Evolutionary conservation across 2,113 vertebrate genomes (phyloP).

Genomic region (Trematocara unimaculatum): DNA sequence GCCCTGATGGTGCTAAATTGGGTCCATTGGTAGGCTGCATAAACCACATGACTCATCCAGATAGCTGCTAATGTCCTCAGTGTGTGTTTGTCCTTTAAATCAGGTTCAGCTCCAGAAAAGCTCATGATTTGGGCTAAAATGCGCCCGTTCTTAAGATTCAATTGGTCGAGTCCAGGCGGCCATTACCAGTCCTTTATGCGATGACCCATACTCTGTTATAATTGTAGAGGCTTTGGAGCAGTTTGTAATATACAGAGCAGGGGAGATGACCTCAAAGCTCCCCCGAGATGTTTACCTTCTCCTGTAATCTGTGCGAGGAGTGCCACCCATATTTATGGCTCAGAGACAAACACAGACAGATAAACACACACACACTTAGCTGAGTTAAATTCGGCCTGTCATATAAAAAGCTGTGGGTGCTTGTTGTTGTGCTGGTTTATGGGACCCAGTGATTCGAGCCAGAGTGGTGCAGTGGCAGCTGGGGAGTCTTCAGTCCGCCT

Average conservation of each 20-base stretch:
- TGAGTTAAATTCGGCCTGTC: conserved; percentile 3
- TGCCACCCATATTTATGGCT: not conserved
- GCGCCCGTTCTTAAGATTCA: not conserved
- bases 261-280: not conserved
- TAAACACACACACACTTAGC: not conserved
- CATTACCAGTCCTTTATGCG: not conserved
- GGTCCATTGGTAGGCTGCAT: not conserved
- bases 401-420: conserved; percentile 9
- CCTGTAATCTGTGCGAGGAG: conserved; percentile 1
- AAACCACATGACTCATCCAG: fast-evolving
- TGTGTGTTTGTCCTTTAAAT: not conserved
- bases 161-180: not conserved
- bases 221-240: not conserved
- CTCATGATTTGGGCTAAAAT: not conserved
- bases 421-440: conserved; percentile 28
- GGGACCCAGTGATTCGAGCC: not conserved
- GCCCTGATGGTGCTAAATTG: not conserved
- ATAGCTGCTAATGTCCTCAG: fast-evolving
- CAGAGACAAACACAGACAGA: not conserved
- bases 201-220: not conserved
- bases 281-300: not conserved
- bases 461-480: not conserved
- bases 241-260: not conserved
- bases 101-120: not conserved
- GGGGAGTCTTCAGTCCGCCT: conserved; percentile 12